Percentiles rank a stretch among this genome's conserved stretches.
phyloP scores from a whole-genome alignment of 2,888 invertebrate genomes.

The Plagodis pulveraria region DNA sequence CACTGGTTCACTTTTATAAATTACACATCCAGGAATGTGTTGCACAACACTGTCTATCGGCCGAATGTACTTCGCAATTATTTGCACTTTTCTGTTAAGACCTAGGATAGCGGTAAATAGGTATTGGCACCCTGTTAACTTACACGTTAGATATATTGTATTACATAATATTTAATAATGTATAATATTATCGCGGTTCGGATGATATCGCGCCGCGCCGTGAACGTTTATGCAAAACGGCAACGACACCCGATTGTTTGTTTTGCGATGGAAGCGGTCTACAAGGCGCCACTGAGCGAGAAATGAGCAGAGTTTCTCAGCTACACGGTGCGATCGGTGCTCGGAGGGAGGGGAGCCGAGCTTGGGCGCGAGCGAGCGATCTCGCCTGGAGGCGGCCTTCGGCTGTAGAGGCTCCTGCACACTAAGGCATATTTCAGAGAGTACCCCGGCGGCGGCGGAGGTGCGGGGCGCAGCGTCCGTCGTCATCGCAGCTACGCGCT shows the following conservation, averaged over 20 bases:
- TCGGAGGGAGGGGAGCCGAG: constrained; percentile 57
- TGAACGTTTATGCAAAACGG: constrained; percentile 29
- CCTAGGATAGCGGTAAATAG: constrained; percentile 1
- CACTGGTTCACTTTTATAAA: background rate
- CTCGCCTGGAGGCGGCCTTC: no score
- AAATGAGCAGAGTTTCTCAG: constrained; percentile 44
- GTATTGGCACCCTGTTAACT: constrained; percentile 34
- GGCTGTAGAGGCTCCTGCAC: no score
- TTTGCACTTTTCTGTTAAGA: background rate
- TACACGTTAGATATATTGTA: constrained; percentile 70
- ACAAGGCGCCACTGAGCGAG: constrained; percentile 42
- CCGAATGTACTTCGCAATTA: background rate
- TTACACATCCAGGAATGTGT: constrained; percentile 9
- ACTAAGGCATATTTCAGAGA: no score
- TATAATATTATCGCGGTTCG: constrained; percentile 39
- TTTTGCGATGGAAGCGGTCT: constrained; percentile 21
- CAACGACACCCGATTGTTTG: constrained; percentile 37
- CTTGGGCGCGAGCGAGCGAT: constrained; percentile 40
- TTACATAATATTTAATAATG: constrained; percentile 61
- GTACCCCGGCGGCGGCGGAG: no score
- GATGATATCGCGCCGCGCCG: constrained; percentile 40
- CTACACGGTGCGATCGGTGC: constrained; percentile 1
- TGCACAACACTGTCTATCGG: constrained; percentile 16
- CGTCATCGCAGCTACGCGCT: background rate
- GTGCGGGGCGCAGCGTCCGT: background rate